A percentile compares a stretch with the other conserved stretches of the same genome.
Conservation (phyloP, 2,113 vertebrate species). For the Gopherus evgoodei region DNA sequence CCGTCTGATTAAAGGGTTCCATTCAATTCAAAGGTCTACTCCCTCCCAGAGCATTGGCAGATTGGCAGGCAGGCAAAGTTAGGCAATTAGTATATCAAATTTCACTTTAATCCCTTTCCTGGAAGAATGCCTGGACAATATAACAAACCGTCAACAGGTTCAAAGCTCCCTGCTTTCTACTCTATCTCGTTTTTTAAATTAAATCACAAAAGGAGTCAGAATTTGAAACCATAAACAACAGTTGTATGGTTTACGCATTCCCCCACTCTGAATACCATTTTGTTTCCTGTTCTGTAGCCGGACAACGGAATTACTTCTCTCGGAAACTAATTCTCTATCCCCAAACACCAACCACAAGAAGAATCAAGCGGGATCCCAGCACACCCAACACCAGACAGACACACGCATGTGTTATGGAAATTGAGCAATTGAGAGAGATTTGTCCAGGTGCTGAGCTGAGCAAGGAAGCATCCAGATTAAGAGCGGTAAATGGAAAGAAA, state of each 20-base stretch:
- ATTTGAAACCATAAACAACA: neutral
- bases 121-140: neutral
- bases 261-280: neutral
- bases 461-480: neutral
- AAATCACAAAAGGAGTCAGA: neutral
- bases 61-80: neutral
- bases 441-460: neutral
- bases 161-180: neutral
- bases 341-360: neutral
- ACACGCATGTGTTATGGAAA: neutral
- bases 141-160: neutral
- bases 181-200: neutral
- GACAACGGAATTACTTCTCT: neutral
- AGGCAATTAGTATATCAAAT: neutral
- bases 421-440: neutral
- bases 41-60: neutral
- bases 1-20: neutral
- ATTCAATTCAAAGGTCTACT: neutral
- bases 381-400: neutral
- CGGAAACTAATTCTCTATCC: neutral
- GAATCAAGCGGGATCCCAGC: neutral
- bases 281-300: neutral
- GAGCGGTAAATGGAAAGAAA: neutral
- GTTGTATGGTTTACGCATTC: neutral
- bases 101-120: neutral